Percentiles rank a stretch among this genome's conserved stretches.
Evolutionary conservation across 2,113 vertebrate species (phyloP).

Genomic region (Malurus cyaneus): DNA sequence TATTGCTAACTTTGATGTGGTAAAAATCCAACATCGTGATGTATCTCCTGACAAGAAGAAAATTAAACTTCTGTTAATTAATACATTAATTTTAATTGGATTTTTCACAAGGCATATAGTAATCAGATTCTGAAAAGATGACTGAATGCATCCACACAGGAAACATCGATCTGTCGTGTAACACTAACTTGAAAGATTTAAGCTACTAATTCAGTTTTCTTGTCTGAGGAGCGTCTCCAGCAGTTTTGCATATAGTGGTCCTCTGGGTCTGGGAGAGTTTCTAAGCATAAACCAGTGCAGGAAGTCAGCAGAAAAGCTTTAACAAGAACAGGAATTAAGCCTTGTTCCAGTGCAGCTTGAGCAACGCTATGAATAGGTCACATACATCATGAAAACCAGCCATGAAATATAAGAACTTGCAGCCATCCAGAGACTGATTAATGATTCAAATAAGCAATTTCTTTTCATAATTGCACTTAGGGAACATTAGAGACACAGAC

Average conservation of each 20-base stretch:
- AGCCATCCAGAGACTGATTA: conserved; percentile 53
- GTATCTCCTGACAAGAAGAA: conserved; percentile 18
- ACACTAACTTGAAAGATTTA: neutral
- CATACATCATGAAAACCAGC: conserved; percentile 50
- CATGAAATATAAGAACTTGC: conserved; percentile 57
- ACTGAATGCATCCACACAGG: neutral
- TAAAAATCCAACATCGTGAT: neutral
- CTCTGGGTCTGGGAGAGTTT: neutral
- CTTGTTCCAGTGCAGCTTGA: conserved; percentile 22
- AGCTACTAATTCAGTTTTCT: neutral
- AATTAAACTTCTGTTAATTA: conserved; percentile 48
- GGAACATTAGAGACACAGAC: conserved; percentile 58
- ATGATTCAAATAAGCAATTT: conserved; percentile 67
- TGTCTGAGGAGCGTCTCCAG: neutral
- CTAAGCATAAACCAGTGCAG: neutral
- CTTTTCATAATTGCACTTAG: conserved; percentile 59
- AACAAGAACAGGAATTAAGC: conserved; percentile 32
- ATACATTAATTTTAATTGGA: conserved; percentile 19
- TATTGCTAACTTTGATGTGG: conserved; percentile 4
- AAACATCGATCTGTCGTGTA: neutral
- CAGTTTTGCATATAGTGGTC: neutral
- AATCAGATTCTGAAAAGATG: conserved; percentile 15
- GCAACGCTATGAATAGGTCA: conserved; percentile 23
- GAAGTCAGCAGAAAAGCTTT: conserved; percentile 20
- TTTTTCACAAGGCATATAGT: neutral